Percentiles rank a stretch among this genome's conserved stretches.
phyloP scores from a whole-genome alignment of 2,113 vertebrate species.

The Gorsachius goisagi region DNA sequence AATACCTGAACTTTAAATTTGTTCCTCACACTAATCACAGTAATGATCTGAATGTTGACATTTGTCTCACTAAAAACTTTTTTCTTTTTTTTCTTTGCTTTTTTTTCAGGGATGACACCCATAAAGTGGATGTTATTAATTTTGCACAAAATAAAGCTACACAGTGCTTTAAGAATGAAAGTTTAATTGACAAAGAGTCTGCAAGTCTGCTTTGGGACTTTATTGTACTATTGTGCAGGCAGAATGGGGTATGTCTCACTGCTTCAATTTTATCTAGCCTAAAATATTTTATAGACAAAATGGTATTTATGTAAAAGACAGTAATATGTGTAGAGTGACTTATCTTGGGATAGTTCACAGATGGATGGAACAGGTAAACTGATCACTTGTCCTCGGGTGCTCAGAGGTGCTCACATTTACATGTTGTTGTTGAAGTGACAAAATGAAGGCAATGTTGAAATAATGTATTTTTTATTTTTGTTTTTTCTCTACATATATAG shows the following conservation, averaged over 20 bases:
- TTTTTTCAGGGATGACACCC: conserved; percentile 87
- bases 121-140: conserved; percentile 98
- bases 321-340: not conserved
- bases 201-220: conserved; percentile 94
- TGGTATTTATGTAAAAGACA: not conserved
- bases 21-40: not conserved
- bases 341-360: not conserved
- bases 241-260: conserved; percentile 87
- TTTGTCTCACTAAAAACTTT: not conserved
- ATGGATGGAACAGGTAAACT: not conserved
- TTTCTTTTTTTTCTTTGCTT: not conserved
- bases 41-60: not conserved
- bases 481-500: conserved; percentile 46
- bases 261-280: not conserved
- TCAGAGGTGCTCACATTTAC: not conserved
- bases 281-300: not conserved
- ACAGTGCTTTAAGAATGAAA: conserved; percentile 85
- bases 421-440: not conserved
- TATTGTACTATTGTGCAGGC: conserved; percentile 90
- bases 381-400: not conserved
- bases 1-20: not conserved
- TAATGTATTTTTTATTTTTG: not conserved
- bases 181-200: conserved; percentile 91
- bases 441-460: not conserved
- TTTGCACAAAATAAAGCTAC: conserved; percentile 93